A percentile compares a stretch with the other conserved stretches of the same genome.
Conservation (phyloP, 1,140 invertebrate species). For the Pogonomyrmex barbatus region DNA sequence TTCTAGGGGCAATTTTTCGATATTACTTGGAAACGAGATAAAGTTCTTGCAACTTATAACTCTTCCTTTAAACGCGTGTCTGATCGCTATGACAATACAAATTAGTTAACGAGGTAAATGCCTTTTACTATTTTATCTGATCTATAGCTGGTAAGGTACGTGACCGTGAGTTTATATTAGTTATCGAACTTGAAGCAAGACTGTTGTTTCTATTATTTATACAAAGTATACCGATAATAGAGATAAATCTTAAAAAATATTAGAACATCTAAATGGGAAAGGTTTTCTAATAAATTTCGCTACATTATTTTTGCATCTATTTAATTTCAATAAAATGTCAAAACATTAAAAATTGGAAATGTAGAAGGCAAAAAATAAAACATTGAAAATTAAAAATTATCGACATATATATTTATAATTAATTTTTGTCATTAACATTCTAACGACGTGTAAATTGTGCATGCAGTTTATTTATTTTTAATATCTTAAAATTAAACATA, state of each 20-base stretch:
- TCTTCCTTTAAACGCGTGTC: background rate
- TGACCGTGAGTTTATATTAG: slow-evolving; percentile 30
- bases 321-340: slow-evolving; percentile 20
- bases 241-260: slow-evolving; percentile 11
- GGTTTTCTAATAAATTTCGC: slow-evolving; percentile 29
- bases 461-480: background rate
- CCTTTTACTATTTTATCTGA: slow-evolving; percentile 34
- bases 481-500: background rate
- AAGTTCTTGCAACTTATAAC: background rate
- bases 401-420: background rate
- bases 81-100: background rate
- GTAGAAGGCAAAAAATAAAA: background rate
- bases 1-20: background rate
- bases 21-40: background rate
- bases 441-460: background rate
- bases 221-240: background rate
- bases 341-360: background rate
- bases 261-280: slow-evolving; percentile 18
- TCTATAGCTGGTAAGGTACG: slow-evolving; percentile 37
- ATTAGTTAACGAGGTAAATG: slow-evolving; percentile 43
- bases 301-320: background rate
- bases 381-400: slow-evolving; percentile 18
- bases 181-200: slow-evolving; percentile 21
- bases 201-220: background rate
- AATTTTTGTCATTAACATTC: background rate